Percentiles rank a stretch among this genome's conserved stretches.
These are phyloP conservation scores for Parazoanthus swiftii DNA, from an alignment of 92 coral and sea anemone species.

Conservation along the genomic window DNA sequence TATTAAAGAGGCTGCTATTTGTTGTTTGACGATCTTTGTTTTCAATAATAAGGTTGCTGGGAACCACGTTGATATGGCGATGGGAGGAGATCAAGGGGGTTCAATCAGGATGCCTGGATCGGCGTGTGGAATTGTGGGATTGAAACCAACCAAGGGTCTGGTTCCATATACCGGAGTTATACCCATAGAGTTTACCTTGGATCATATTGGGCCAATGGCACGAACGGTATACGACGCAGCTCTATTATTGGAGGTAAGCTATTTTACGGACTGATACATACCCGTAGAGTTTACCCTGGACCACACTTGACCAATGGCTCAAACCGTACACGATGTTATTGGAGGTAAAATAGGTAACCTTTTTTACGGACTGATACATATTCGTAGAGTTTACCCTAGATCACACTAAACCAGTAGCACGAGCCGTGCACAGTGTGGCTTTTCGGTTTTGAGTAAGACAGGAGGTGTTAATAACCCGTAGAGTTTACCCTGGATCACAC, in stretches of 20 bases:
- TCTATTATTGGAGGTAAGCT: conserved; percentile 39
- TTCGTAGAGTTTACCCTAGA: conserved; percentile 19
- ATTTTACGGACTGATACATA: too few species aligned
- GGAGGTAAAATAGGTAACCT: conserved; percentile 68
- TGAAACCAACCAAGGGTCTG: conserved; percentile 81
- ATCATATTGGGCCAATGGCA: conserved; percentile 47
- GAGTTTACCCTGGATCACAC: too few species aligned
- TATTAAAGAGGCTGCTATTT: neutral
- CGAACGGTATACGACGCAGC: conserved; percentile 35
- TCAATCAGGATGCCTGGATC: conserved; percentile 79
- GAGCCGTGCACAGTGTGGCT: neutral
- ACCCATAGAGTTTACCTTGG: conserved; percentile 61
- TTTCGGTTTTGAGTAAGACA: too few species aligned
- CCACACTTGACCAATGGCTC: conserved; percentile 62
- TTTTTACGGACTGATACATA: neutral
- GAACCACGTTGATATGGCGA: conserved; percentile 84
- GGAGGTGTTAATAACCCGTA: too few species aligned
- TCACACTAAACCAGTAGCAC: conserved; percentile 35
- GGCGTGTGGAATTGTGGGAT: conserved; percentile 82
- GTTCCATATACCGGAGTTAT: conserved; percentile 83
- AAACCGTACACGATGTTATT: conserved; percentile 69
- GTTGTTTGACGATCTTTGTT: neutral
- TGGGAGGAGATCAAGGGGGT: conserved; percentile 91
- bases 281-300: neutral
- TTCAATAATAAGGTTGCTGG: conserved; percentile 61